These are phyloP conservation scores for Lutjanus campechanus DNA, from an alignment of 2,797 vertebrate species.

Conservation along the genomic window DNA sequence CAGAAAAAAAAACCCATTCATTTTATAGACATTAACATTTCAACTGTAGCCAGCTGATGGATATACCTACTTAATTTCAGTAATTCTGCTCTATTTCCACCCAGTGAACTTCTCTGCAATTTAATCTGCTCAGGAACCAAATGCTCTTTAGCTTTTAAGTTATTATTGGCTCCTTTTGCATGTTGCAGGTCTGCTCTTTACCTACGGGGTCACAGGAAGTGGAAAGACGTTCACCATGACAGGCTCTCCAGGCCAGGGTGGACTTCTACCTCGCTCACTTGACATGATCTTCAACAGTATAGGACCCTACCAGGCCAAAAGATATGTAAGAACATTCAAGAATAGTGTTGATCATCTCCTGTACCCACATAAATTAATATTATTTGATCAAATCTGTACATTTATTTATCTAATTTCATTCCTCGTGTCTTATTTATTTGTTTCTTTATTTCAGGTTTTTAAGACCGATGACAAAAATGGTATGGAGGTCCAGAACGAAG, in stretches of 20 bases:
- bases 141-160: neutral
- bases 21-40: neutral
- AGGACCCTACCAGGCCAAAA: constrained; percentile 92
- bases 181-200: constrained; percentile 93
- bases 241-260: constrained; percentile 93
- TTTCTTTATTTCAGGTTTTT: constrained; percentile 87
- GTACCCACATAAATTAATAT: neutral
- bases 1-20: neutral
- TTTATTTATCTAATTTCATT: neutral
- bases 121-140: neutral
- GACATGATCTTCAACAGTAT: constrained; percentile 98
- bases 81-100: neutral
- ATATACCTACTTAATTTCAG: neutral
- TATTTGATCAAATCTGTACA: neutral
- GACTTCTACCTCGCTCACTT: constrained; percentile 94
- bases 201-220: constrained; percentile 96
- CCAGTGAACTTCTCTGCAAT: neutral
- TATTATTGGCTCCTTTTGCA: neutral
- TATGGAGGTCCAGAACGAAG: constrained; percentile 93
- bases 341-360: neutral
- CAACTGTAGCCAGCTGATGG: neutral
- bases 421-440: neutral
- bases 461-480: constrained; percentile 96
- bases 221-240: constrained; percentile 98
- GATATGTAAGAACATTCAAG: constrained; percentile 89